Percentiles rank a stretch among this genome's conserved stretches.
phyloP scores from a whole-genome alignment of 30 jellyfish, hydroid and myxozoan species.

The Cassiopea xamachana region DNA sequence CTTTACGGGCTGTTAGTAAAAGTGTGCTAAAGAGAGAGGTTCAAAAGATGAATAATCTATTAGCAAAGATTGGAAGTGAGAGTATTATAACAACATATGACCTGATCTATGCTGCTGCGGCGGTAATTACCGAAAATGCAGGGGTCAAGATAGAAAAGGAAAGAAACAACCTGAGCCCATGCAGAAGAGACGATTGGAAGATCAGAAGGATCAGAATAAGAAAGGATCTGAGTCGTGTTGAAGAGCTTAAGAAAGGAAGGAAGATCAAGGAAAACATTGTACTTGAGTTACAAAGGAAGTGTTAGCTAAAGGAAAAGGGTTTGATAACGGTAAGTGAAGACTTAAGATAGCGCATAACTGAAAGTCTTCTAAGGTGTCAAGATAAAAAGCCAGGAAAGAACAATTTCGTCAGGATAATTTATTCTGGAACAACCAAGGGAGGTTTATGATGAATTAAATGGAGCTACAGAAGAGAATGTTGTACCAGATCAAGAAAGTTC shows the following conservation, averaged over 20 bases:
- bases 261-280: not conserved
- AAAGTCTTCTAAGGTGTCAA: not conserved
- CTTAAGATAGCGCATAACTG: not conserved
- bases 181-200: slow-evolving; percentile 8
- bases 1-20: not conserved
- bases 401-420: not conserved
- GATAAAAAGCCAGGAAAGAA: not conserved
- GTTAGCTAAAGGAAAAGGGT: not conserved
- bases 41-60: not conserved
- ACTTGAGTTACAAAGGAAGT: not conserved
- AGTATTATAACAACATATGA: not conserved
- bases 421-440: not conserved
- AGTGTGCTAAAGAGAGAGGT: not conserved
- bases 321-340: not conserved
- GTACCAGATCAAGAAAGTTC: not conserved
- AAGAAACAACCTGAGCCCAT: not conserved
- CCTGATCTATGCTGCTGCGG: not conserved
- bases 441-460: not conserved
- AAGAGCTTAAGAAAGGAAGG: slow-evolving; percentile 12
- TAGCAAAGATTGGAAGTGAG: not conserved
- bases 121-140: not conserved
- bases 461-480: not conserved
- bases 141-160: not conserved
- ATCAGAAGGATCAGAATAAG: not conserved
- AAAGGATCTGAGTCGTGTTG: slow-evolving; percentile 2